A percentile compares a stretch with the other conserved stretches of the same genome.
phyloP scores from a whole-genome alignment of 2,888 invertebrate species.

The Erebia epiphron region DNA sequence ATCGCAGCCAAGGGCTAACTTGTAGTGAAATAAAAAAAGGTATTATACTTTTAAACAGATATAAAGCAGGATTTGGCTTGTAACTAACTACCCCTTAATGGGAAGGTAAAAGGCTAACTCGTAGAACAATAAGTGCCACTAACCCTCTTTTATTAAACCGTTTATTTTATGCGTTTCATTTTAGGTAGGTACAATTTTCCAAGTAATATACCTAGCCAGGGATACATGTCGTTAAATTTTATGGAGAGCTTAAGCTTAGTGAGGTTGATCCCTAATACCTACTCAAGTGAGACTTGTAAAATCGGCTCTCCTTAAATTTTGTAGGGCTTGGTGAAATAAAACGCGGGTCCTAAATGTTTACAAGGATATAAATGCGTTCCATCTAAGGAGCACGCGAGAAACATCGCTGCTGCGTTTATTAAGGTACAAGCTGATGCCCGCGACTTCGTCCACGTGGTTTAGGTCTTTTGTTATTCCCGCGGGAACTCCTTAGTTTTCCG shows the following conservation, averaged over 20 bases:
- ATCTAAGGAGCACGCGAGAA: too few species aligned
- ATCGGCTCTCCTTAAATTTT: neutral
- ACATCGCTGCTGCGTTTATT: too few species aligned
- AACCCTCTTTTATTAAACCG: slow-evolving; percentile 2
- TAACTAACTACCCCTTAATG: neutral
- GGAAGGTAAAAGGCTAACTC: slow-evolving; percentile 5
- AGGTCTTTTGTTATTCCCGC: too few species aligned
- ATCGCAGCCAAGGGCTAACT: too few species aligned
- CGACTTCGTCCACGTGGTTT: too few species aligned
- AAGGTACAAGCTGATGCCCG: too few species aligned
- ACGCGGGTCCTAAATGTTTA: neutral
- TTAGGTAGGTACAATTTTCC: slow-evolving; percentile 14
- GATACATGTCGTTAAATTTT: slow-evolving; percentile 7
- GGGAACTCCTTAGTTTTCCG: too few species aligned
- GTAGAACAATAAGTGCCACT: slow-evolving; percentile 1
- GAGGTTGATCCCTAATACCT: neutral
- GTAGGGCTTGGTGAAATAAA: neutral
- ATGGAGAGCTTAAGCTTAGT: neutral
- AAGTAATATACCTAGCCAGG: slow-evolving; percentile 10
- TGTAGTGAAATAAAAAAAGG: too few species aligned
- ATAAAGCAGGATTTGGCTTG: neutral
- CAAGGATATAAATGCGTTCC: too few species aligned
- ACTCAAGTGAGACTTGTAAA: slow-evolving; percentile 5
- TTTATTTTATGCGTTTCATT: slow-evolving; percentile 6
- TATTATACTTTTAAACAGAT: neutral